Percentiles rank a stretch among this genome's conserved stretches.
Conservation (phyloP, 1,140 invertebrate species). For the Habropoda laboriosa region DNA sequence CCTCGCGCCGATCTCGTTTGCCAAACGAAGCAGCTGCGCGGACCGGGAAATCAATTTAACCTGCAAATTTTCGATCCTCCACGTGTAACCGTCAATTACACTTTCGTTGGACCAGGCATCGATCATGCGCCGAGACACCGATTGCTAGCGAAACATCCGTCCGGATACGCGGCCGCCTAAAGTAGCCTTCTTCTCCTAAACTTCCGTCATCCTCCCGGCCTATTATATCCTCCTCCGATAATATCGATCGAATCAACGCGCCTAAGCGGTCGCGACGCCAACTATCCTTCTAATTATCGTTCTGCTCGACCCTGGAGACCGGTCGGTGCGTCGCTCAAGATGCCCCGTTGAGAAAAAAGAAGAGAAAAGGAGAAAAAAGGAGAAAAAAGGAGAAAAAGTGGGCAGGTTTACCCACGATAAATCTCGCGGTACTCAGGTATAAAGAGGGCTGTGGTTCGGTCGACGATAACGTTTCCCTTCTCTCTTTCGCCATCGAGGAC, state of each 20-base stretch:
- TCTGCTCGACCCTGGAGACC: slow-evolving; percentile 26
- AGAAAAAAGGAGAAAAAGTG: slow-evolving; percentile 25
- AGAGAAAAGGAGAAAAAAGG: not conserved
- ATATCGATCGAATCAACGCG: slow-evolving; percentile 13
- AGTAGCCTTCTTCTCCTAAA: too few species aligned
- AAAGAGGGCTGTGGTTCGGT: slow-evolving; percentile 48
- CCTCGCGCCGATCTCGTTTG: too few species aligned
- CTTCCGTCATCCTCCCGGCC: not conserved
- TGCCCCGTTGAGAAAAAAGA: slow-evolving; percentile 6
- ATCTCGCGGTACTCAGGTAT: slow-evolving; percentile 63
- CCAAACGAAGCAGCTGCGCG: not conserved
- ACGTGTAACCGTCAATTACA: slow-evolving; percentile 1
- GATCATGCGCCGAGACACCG: slow-evolving; percentile 5
- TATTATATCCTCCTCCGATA: not conserved
- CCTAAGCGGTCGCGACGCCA: slow-evolving; percentile 19
- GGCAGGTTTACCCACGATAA: slow-evolving; percentile 60
- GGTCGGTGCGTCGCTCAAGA: slow-evolving; percentile 15
- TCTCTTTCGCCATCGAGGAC: too few species aligned
- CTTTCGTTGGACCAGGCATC: slow-evolving; percentile 19
- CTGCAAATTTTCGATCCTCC: slow-evolving; percentile 50
- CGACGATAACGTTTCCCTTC: slow-evolving; percentile 57
- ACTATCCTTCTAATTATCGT: slow-evolving; percentile 51
- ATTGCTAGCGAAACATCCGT: slow-evolving; percentile 8
- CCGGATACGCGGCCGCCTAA: too few species aligned
- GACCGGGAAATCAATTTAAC: slow-evolving; percentile 42